Evolutionary conservation across 2,797 vertebrate species (phyloP).

Genomic region (Enteromius afrohamiltoni): DNA sequence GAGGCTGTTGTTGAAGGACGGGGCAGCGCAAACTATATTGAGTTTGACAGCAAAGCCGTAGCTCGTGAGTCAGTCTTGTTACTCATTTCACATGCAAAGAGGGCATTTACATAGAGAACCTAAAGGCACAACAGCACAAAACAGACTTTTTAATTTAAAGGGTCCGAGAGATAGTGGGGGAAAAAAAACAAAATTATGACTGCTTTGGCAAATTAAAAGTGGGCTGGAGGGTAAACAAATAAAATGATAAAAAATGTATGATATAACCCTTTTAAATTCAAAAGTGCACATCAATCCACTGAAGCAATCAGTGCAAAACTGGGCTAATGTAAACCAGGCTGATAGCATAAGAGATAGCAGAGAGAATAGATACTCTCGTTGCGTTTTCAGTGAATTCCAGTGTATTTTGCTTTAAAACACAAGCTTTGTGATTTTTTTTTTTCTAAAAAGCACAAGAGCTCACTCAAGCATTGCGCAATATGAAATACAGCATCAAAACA

Average conservation of each 20-base stretch:
- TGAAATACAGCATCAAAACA: not conserved
- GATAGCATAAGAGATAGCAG: no score
- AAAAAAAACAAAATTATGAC: slow-evolving; percentile 1
- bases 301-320: not conserved
- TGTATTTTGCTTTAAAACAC: no score
- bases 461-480: no score
- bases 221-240: slow-evolving; percentile 3
- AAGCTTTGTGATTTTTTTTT: not conserved
- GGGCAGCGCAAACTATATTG: not conserved
- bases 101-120: slow-evolving; percentile 8
- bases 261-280: not conserved
- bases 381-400: no score
- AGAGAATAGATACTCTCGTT: no score
- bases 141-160: slow-evolving; percentile 17
- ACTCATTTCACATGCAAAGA: slow-evolving; percentile 30
- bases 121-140: slow-evolving; percentile 19
- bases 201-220: slow-evolving; percentile 13
- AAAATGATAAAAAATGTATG: not conserved
- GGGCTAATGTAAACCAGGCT: not conserved
- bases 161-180: not conserved
- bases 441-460: no score
- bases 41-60: slow-evolving; percentile 9
- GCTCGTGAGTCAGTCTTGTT: slow-evolving; percentile 25
- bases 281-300: not conserved
- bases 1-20: slow-evolving; percentile 8